A percentile compares a stretch with the other conserved stretches of the same genome.
phyloP scores from a whole-genome alignment of 2,888 invertebrate genomes.

The Hirtodrosophila confusa region DNA sequence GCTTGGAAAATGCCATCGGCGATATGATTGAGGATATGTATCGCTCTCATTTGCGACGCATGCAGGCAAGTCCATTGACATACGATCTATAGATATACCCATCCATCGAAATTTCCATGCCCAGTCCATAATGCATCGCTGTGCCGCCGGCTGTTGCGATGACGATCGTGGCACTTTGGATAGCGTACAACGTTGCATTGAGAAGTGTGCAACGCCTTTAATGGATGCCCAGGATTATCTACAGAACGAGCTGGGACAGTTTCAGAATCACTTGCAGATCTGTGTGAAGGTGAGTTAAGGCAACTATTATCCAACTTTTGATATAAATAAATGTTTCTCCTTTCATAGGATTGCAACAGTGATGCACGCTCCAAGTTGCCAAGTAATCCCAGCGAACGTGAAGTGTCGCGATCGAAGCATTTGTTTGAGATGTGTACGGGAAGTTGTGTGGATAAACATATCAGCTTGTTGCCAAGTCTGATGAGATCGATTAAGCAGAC shows the following conservation, averaged over 20 bases:
- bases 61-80: constrained; percentile 67
- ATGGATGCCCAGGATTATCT: constrained; percentile 79
- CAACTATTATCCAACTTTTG: too few relatives aligned
- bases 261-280: constrained; percentile 72
- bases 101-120: too few relatives aligned
- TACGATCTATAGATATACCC: too few relatives aligned
- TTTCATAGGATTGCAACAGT: constrained; percentile 70
- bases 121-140: constrained; percentile 75
- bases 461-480: constrained; percentile 72
- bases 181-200: constrained; percentile 78
- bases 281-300: constrained; percentile 70
- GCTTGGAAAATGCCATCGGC: constrained; percentile 72
- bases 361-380: constrained; percentile 63
- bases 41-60: constrained; percentile 70
- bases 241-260: constrained; percentile 77
- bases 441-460: constrained; percentile 77
- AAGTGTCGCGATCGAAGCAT: constrained; percentile 68
- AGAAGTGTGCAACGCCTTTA: constrained; percentile 76
- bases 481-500: constrained; percentile 76
- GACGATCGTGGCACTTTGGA: constrained; percentile 72
- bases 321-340: too few relatives aligned
- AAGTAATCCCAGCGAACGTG: constrained; percentile 57
- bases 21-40: constrained; percentile 81
- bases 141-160: constrained; percentile 76
- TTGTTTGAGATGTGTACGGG: constrained; percentile 77